Conservation (phyloP, 2,888 invertebrate genomes). For the Chymomyza procnemis region DNA sequence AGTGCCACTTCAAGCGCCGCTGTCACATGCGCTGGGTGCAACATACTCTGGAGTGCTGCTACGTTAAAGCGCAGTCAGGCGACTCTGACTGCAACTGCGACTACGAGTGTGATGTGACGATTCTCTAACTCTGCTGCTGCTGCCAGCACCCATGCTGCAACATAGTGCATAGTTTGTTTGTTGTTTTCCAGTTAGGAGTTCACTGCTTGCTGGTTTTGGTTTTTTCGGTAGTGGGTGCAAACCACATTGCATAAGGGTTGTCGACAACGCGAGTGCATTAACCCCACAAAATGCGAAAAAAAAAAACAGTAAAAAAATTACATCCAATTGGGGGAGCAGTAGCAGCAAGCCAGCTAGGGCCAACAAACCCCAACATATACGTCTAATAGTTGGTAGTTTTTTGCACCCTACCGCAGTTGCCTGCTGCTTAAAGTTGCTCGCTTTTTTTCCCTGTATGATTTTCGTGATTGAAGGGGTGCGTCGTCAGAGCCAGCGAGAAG, state of each 20-base stretch:
- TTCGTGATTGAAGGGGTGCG: constrained; percentile 10
- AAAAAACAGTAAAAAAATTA: not conserved
- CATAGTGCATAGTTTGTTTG: not conserved
- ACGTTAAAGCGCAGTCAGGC: constrained; percentile 10
- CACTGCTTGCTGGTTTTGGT: not conserved
- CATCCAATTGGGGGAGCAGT: not conserved
- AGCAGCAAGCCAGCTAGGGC: constrained; percentile 31
- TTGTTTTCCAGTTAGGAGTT: not conserved
- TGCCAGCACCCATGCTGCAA: not conserved
- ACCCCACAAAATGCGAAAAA: constrained; percentile 40
- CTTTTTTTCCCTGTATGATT: too few relatives aligned
- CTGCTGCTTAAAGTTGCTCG: constrained; percentile 9
- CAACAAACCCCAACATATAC: constrained; percentile 48
- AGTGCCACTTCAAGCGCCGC: not conserved
- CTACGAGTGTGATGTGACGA: not conserved
- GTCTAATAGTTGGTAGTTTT: constrained; percentile 32
- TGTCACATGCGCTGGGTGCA: constrained; percentile 47
- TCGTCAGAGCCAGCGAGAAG: constrained; percentile 10
- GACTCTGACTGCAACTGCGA: not conserved
- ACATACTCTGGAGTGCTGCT: constrained; percentile 58
- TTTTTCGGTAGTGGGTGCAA: not conserved
- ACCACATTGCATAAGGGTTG: constrained; percentile 28
- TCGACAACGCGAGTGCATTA: constrained; percentile 62
- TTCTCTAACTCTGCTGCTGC: not conserved
- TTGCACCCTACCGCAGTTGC: constrained; percentile 27